phyloP scores from a whole-genome alignment of 1,140 invertebrate genomes.

The Helicoverpa zea region DNA sequence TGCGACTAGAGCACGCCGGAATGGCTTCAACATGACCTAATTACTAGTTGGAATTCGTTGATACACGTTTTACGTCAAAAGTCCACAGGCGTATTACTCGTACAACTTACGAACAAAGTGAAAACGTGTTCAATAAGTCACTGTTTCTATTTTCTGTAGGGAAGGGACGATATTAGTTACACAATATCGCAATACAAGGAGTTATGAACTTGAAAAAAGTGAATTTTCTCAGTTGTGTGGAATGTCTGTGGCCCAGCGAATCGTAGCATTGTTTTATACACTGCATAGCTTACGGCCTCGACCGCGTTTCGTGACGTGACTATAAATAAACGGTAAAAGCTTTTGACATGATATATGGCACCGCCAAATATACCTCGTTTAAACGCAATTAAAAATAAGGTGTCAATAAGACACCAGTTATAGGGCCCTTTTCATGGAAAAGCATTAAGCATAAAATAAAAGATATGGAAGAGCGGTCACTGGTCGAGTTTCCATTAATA shows the following conservation, averaged over 20 bases:
- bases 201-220: conserved; percentile 14
- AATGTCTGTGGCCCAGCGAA: conserved; percentile 5
- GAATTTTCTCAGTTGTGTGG: conserved; percentile 30
- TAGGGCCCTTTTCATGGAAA: background rate
- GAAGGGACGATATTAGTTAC: conserved; percentile 10
- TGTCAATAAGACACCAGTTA: conserved; percentile 23
- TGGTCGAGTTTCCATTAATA: conserved; percentile 1
- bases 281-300: conserved; percentile 47
- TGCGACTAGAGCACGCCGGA: conserved; percentile 1
- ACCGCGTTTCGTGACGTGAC: conserved; percentile 47
- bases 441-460: conserved; percentile 2
- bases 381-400: conserved; percentile 32
- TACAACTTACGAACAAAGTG: background rate
- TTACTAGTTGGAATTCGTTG: conserved; percentile 8
- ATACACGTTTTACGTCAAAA: conserved; percentile 13
- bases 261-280: conserved; percentile 48
- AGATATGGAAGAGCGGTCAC: background rate
- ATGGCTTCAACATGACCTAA: conserved; percentile 8
- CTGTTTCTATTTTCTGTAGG: background rate
- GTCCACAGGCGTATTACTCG: conserved; percentile 2
- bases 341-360: conserved; percentile 43
- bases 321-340: conserved; percentile 48
- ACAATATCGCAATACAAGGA: background rate
- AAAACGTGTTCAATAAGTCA: conserved; percentile 3
- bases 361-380: conserved; percentile 41